A percentile compares a stretch with the other conserved stretches of the same genome.
These are phyloP conservation scores for Antrozous pallidus DNA, from an alignment of 2,797 vertebrate species.

Conservation along the genomic window DNA sequence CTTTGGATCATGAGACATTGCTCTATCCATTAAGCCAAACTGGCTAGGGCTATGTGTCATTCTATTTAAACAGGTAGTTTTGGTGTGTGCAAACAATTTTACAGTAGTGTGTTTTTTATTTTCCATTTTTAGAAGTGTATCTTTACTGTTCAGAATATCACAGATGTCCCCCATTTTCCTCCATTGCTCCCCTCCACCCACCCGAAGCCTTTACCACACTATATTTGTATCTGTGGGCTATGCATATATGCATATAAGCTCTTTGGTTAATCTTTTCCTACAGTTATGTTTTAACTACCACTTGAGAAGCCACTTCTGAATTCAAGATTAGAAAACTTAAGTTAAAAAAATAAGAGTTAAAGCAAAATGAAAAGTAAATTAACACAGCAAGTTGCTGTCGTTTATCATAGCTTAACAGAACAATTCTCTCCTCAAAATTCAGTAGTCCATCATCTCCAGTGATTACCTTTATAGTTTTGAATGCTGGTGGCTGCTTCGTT, in stretches of 20 bases:
- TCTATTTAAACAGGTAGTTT: not conserved
- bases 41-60: not conserved
- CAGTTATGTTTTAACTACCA: not conserved
- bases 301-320: not conserved
- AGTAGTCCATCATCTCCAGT: constrained; percentile 47
- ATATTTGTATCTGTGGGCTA: not conserved
- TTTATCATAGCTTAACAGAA: constrained; percentile 62
- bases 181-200: not conserved
- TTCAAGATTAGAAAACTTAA: constrained; percentile 54
- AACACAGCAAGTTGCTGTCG: constrained; percentile 39
- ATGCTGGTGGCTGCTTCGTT: constrained; percentile 25
- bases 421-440: constrained; percentile 4
- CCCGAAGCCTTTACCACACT: not conserved
- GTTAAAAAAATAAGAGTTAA: constrained; percentile 52
- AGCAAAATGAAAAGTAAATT: constrained; percentile 68
- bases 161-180: not conserved
- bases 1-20: fast-evolving
- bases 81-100: not conserved
- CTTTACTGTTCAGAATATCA: not conserved
- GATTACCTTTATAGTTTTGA: constrained; percentile 50
- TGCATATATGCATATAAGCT: not conserved
- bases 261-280: not conserved
- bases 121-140: not conserved
- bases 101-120: not conserved
- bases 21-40: too few relatives aligned